These are phyloP conservation scores for Gallinago jamesoni DNA, from an alignment of 2,113 vertebrate species.

Conservation along the genomic window DNA sequence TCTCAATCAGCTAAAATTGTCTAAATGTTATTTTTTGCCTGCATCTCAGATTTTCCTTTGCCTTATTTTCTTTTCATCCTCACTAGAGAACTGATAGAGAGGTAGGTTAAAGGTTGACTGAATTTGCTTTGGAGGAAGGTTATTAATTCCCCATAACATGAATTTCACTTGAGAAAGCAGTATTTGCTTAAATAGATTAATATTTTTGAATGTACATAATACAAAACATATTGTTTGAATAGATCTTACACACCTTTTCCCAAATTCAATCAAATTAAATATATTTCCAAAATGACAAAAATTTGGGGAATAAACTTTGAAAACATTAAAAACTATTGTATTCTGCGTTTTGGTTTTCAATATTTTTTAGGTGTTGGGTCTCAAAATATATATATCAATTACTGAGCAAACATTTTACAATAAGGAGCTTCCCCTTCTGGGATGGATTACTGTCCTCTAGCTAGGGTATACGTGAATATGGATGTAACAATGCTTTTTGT, in stretches of 20 bases:
- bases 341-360: background rate
- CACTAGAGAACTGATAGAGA: background rate
- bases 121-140: background rate
- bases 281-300: background rate
- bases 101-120: background rate
- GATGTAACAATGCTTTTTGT: background rate
- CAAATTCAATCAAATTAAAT: background rate
- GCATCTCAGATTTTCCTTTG: background rate
- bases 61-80: background rate
- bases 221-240: background rate
- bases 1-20: background rate
- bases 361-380: background rate
- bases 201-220: background rate
- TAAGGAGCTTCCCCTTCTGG: background rate
- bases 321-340: background rate
- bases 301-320: background rate
- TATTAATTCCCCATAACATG: background rate
- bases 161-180: background rate
- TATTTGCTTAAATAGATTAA: background rate
- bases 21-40: background rate
- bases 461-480: background rate
- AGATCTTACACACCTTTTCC: background rate
- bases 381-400: background rate
- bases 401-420: background rate
- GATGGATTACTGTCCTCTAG: background rate